Evolutionary conservation across 2,888 invertebrate species (phyloP).

Genomic region (Drosophila seclusa): DNA sequence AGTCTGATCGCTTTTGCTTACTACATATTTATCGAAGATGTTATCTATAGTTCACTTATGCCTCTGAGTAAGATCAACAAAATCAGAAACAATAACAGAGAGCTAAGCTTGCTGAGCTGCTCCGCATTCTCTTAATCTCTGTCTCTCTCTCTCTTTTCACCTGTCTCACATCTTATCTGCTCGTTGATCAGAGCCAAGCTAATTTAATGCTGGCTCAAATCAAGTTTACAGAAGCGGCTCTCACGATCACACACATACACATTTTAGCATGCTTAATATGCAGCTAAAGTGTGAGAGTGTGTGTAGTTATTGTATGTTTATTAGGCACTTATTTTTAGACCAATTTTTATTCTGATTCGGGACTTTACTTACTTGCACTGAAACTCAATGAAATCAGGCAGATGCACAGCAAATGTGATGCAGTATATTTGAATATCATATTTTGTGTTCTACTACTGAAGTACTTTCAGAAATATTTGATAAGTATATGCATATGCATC

Average conservation of each 20-base stretch:
- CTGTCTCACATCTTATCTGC: constrained; percentile 1
- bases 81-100: constrained; percentile 44
- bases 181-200: neutral
- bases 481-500: neutral
- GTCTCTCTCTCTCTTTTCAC: neutral
- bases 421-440: constrained; percentile 20
- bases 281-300: neutral
- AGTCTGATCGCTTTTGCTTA: neutral
- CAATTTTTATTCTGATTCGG: constrained; percentile 34
- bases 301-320: neutral
- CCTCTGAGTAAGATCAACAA: neutral
- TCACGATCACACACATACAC: constrained; percentile 10
- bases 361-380: constrained; percentile 62
- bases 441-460: neutral
- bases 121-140: neutral
- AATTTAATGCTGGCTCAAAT: constrained; percentile 31
- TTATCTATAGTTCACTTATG: neutral
- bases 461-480: neutral
- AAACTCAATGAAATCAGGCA: constrained; percentile 24
- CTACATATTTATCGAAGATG: neutral
- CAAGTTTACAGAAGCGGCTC: constrained; percentile 35
- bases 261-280: neutral
- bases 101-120: neutral
- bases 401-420: constrained; percentile 24
- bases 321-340: constrained; percentile 15